These are phyloP conservation scores for Stylophora pistillata DNA, from an alignment of 64 coral and sea anemone species.

Conservation along the genomic window DNA sequence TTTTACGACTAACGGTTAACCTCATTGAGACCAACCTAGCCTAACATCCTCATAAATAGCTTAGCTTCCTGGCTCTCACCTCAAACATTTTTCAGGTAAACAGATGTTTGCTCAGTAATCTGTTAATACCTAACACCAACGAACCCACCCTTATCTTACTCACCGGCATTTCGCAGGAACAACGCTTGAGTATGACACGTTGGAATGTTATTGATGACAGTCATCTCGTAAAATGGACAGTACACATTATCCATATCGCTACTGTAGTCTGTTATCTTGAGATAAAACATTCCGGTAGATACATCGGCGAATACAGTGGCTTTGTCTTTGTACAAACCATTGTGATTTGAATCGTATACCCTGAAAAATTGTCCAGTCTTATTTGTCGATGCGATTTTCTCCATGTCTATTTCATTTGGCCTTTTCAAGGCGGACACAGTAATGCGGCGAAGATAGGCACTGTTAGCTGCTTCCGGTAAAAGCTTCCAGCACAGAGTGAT, in stretches of 20 bases:
- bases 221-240: slow-evolving; percentile 6
- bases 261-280: slow-evolving; percentile 5
- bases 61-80: too few species aligned
- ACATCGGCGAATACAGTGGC: not conserved
- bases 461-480: not conserved
- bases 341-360: not conserved
- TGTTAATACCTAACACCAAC: too few species aligned
- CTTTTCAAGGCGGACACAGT: not conserved
- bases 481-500: slow-evolving; percentile 25
- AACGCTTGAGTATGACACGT: slow-evolving; percentile 2
- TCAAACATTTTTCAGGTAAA: too few species aligned
- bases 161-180: slow-evolving; percentile 2
- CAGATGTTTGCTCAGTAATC: too few species aligned
- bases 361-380: not conserved
- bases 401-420: not conserved
- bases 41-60: too few species aligned
- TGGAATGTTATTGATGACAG: not conserved
- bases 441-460: not conserved
- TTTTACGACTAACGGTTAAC: too few species aligned
- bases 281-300: not conserved
- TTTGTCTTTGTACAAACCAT: not conserved
- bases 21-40: too few species aligned
- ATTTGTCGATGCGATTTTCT: not conserved
- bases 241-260: slow-evolving; percentile 13
- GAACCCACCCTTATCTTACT: not conserved